These are phyloP conservation scores for Boleophthalmus pectinirostris DNA, from an alignment of 2,113 vertebrate genomes.

Conservation along the genomic window DNA sequence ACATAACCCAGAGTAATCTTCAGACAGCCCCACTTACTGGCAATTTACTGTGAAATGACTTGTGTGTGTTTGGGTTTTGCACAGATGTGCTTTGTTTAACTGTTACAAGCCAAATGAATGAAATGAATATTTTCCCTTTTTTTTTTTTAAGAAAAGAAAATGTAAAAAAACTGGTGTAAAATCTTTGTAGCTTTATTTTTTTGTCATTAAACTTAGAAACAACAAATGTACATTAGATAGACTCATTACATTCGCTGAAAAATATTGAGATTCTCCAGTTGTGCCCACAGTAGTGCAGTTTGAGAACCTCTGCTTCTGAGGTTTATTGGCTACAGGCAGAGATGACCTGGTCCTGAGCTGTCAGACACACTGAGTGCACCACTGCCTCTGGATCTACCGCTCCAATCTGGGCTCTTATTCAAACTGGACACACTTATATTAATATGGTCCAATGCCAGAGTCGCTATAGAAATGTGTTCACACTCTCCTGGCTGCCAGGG, in stretches of 20 bases:
- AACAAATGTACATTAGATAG: too few relatives aligned
- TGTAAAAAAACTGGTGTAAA: neutral
- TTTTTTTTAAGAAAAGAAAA: neutral
- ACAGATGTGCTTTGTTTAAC: too few relatives aligned
- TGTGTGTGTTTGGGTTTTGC: too few relatives aligned
- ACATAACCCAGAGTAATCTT: too few relatives aligned
- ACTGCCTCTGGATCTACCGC: conserved; percentile 13
- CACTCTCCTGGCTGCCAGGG: neutral
- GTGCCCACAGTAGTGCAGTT: neutral
- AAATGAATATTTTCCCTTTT: too few relatives aligned
- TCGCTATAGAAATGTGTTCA: conserved; percentile 9
- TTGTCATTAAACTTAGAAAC: too few relatives aligned
- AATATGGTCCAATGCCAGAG: conserved; percentile 12
- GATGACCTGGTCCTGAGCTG: conserved; percentile 37
- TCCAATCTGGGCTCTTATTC: conserved; percentile 18
- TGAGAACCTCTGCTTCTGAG: conserved; percentile 23
- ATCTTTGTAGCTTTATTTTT: neutral
- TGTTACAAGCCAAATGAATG: too few relatives aligned
- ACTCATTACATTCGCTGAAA: neutral
- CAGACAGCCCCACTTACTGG: too few relatives aligned
- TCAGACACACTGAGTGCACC: conserved; percentile 32
- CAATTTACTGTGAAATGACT: too few relatives aligned
- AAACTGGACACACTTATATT: conserved; percentile 9
- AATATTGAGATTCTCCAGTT: neutral
- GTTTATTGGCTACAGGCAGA: neutral